Evolutionary conservation across 2,888 invertebrate species (phyloP), one percentile per base, ranked within the genome.

Genomic region (Cylloceria caligata): DNA sequence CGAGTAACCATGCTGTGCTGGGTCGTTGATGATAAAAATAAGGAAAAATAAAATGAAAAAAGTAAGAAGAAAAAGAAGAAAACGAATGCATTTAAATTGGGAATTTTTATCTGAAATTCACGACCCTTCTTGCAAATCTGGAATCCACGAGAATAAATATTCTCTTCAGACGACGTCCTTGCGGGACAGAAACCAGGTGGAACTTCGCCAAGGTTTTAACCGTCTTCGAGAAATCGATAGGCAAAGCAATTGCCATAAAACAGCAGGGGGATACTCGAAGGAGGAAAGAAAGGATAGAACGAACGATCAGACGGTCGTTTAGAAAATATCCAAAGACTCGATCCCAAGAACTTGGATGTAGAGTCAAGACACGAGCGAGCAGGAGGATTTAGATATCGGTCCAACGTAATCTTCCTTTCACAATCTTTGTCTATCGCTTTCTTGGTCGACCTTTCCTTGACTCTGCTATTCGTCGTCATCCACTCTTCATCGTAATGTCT

Each of bases 81-180:
- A 24, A 39, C 21, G 19, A 84, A 85, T 86, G 87, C 87, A 88
- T 87, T 87, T 86, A 87, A 88, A 88, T 88, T 47, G 85, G 67
- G 71, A 74, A 52, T 85, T 87, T 74, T 47, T 55, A n/a, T 42
- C 34, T 2, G 11, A 13, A 7, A 60, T 34, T 6, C 16, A 19
- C 13, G 13, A 9, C n/a, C 11, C 13, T 16, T 27, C 0, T 5
- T 27, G n/a, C 13, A 52, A 60, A 62, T 73, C 34, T 21, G 34
- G 13, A 19, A 62, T 62, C 60, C 62, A 13, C 16, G 19, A 49
- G 42, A 52, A 19, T 65, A 19, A 16, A 57, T 62, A 60, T 30
- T 73, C 62, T 30, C 30, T 27, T 0, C 16, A 57, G 30, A 19
- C 5, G 16, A 62, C 45, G 52, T 80, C 39, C 39, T 47, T 42